Conservation (phyloP, 2,888 invertebrate genomes). For the Synanthedon myopaeformis region DNA sequence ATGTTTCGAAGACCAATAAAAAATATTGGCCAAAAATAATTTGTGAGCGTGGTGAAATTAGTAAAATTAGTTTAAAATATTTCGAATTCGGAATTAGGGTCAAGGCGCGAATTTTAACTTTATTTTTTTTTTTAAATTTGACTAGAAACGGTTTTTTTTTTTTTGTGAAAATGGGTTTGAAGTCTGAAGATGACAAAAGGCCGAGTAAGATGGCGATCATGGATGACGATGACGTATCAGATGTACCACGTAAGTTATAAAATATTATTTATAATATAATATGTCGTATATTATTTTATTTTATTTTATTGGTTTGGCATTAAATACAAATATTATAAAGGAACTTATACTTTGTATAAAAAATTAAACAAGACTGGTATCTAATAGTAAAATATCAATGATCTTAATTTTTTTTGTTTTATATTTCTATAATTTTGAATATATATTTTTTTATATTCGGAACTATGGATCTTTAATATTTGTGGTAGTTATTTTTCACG, state of each 20-base stretch:
- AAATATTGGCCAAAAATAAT: constrained; percentile 31
- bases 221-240: constrained; percentile 40
- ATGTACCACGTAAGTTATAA: constrained; percentile 48
- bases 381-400: too few relatives aligned
- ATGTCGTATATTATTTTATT: too few relatives aligned
- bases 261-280: not conserved
- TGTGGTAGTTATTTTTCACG: too few relatives aligned
- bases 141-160: constrained; percentile 29
- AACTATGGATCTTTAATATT: too few relatives aligned
- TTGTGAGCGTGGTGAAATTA: constrained; percentile 6
- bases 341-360: too few relatives aligned
- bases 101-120: constrained; percentile 18
- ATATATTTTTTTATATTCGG: too few relatives aligned
- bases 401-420: too few relatives aligned
- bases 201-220: constrained; percentile 66
- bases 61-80: constrained; percentile 3
- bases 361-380: too few relatives aligned
- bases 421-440: too few relatives aligned
- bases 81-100: constrained; percentile 2
- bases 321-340: too few relatives aligned
- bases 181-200: constrained; percentile 54
- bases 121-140: constrained; percentile 17
- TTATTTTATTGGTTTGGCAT: too few relatives aligned
- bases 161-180: constrained; percentile 53
- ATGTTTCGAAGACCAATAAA: constrained; percentile 22